Conservation (phyloP, 2,113 vertebrate species). For the Athene cunicularia region DNA sequence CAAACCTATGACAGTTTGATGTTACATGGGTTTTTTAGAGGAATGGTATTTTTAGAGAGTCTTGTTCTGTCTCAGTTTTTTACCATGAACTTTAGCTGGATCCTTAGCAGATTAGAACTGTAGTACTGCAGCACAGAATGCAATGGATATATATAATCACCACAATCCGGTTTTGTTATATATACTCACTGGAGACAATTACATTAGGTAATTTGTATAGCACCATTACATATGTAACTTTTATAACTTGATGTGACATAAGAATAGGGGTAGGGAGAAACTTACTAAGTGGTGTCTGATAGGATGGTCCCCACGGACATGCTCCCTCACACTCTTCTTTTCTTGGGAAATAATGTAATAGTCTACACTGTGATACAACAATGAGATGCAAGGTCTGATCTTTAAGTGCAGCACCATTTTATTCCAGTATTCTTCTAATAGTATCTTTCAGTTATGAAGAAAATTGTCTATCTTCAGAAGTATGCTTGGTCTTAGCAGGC, state of each 20-base stretch:
- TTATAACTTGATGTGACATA: neutral
- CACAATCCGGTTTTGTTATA: neutral
- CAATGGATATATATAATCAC: neutral
- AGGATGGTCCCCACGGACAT: neutral
- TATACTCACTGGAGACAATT: neutral
- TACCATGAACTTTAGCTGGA: neutral
- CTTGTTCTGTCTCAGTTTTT: neutral
- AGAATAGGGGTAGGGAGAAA: neutral
- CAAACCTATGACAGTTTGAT: neutral
- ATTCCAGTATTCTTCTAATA: neutral
- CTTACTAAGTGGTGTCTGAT: neutral
- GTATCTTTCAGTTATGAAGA: neutral
- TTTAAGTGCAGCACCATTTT: neutral
- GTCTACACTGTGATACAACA: neutral
- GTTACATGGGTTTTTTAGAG: neutral
- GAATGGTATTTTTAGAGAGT: neutral
- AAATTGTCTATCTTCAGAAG: neutral
- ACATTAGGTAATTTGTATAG: neutral
- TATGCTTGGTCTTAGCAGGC: neutral
- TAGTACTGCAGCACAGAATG: neutral
- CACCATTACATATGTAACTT: neutral
- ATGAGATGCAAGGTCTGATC: neutral
- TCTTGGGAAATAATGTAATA: neutral
- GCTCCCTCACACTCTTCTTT: neutral
- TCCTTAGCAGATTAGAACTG: neutral